Evolutionary conservation across 2,888 invertebrate species (phyloP).

Genomic region (Helleia helle): DNA sequence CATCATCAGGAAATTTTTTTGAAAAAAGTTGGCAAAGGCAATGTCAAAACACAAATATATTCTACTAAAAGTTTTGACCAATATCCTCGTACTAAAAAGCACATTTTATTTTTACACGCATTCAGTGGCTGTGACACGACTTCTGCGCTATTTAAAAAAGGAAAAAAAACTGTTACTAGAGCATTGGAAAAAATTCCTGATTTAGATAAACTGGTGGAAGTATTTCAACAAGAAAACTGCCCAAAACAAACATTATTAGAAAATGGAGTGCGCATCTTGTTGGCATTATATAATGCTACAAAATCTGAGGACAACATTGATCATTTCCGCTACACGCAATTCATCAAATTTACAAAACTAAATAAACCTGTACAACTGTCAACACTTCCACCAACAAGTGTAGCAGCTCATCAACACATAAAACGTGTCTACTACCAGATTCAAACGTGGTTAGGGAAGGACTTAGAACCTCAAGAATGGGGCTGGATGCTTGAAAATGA

Average conservation of each 20-base stretch:
- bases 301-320: too few species aligned
- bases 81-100: slow-evolving; percentile 27
- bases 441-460: too few species aligned
- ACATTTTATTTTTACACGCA: slow-evolving; percentile 26
- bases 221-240: slow-evolving; percentile 34
- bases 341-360: too few species aligned
- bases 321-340: too few species aligned
- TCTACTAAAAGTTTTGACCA: slow-evolving; percentile 33
- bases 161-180: slow-evolving; percentile 26
- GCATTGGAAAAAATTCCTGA: slow-evolving; percentile 21
- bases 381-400: too few species aligned
- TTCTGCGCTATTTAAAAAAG: slow-evolving; percentile 26
- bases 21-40: slow-evolving; percentile 36
- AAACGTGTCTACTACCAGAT: too few species aligned
- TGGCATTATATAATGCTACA: too few species aligned
- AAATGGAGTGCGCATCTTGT: too few species aligned
- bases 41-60: slow-evolving; percentile 32
- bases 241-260: slow-evolving; percentile 28
- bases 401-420: too few species aligned
- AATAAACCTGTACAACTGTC: too few species aligned
- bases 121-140: slow-evolving; percentile 27
- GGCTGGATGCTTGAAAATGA: slow-evolving; percentile 27
- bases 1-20: slow-evolving; percentile 29
- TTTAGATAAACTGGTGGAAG: slow-evolving; percentile 26
- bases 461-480: too few species aligned